Base-by-base conservation (phyloP, 2,113 vertebrate genomes). In the Ameiurus melas region DNA sequence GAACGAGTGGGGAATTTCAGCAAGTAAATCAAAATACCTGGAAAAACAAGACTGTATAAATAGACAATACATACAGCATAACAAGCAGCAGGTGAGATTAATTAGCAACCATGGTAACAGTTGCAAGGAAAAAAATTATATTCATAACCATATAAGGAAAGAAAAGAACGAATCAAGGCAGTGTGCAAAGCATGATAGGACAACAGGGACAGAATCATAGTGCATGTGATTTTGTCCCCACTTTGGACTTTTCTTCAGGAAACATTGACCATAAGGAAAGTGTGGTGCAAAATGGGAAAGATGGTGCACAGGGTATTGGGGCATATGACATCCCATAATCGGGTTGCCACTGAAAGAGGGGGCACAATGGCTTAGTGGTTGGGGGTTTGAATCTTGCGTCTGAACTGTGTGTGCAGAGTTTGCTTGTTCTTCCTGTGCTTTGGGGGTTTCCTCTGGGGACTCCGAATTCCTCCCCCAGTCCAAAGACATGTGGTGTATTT, bases 41-140 rank as follows among this genome's bases (percentile, higher is more conserved):
- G 55, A 13, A 39, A 39, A 36, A 39, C 30, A 60, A 60, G 33
- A 39, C 19, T 1, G 4, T 82, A 82, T 82, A 60, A 82, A 82
- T 60, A 82, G 80, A 60, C 53, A 80, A 80, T 7, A 53, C 70
- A 75, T 25, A 2, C 5, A 43, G 7, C 19, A 75, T 78, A 78
- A 30, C 53, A 81, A 81, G 53, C 19, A 39, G 55, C 80, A 39
- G 80, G 80, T 60, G 80, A 60, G 57, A 39, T 82, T 82, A 82
- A 82, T 82, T 82, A 60, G 80, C 30, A 82, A 60, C 55, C 80
- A 82, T 82, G 80, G 80, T 13, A 82, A 82, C 33, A 2, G 33
- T 82, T 60, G 5, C n/a, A 82, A n/a, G 9, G 43, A 5, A 47
- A 47, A 47, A 82, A 82, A 39, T 6, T 25, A 25, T 39, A 39